Evolutionary conservation across 2,888 invertebrate species (phyloP).

Genomic region (Drosophila yooni): DNA sequence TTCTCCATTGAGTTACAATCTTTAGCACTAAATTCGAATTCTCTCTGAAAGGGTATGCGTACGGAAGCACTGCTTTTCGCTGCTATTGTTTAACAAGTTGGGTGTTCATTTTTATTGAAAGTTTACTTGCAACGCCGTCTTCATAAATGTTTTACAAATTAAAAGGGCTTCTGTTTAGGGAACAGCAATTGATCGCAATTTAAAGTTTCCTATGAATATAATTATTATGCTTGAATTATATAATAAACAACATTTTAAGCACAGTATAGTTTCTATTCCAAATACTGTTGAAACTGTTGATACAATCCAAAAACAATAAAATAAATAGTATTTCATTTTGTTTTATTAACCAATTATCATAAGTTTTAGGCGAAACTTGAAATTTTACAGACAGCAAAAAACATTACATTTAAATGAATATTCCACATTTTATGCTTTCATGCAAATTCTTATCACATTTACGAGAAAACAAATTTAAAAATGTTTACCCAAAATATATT

Average conservation of each 20-base stretch:
- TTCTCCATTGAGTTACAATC: background rate
- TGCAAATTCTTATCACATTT: background rate
- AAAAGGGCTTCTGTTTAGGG: conserved; percentile 32
- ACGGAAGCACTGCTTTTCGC: background rate
- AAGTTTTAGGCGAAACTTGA: background rate
- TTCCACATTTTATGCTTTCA: background rate
- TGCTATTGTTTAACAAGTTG: conserved; percentile 50
- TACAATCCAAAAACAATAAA: background rate
- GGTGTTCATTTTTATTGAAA: conserved; percentile 55
- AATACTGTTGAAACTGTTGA: background rate
- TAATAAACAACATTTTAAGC: background rate
- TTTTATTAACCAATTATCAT: background rate
- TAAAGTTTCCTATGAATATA: background rate
- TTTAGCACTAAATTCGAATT: background rate
- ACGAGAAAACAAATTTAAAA: background rate
- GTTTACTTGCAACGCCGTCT: conserved; percentile 29
- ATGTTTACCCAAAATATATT: background rate
- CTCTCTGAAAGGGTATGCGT: background rate
- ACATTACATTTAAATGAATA: background rate
- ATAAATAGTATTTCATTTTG: background rate
- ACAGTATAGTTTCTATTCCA: rapidly evolving
- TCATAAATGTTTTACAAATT: conserved; percentile 39
- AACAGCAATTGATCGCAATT: background rate
- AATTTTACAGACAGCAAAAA: background rate
- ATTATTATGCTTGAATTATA: background rate